These are phyloP conservation scores for Karalla daura DNA, from an alignment of 2,797 vertebrate species.

Conservation along the genomic window DNA sequence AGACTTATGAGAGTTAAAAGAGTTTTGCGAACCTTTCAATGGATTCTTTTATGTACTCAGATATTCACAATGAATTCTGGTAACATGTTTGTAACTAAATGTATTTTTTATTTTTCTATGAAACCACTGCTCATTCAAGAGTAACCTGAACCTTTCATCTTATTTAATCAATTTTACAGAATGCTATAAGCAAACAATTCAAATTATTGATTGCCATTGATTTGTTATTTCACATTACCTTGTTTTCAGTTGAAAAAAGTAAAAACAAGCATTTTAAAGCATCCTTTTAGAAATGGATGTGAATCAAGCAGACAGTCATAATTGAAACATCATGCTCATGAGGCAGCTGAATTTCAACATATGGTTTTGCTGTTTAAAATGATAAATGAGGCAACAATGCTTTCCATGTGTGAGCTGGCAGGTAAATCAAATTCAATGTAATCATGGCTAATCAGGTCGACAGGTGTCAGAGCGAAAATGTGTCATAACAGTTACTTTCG, in stretches of 20 bases:
- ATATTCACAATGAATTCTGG: not conserved
- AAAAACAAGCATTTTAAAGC: too few species aligned
- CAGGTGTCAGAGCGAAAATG: not conserved
- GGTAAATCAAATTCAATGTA: not conserved
- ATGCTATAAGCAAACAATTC: too few species aligned
- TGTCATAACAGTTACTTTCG: not conserved
- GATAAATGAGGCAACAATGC: not conserved
- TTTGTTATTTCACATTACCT: too few species aligned
- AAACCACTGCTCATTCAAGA: not conserved
- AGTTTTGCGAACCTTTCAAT: too few species aligned
- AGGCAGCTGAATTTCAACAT: not conserved
- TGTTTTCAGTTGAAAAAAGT: too few species aligned
- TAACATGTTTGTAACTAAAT: not conserved
- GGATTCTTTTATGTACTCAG: too few species aligned
- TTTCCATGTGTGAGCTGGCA: not conserved
- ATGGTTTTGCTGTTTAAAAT: not conserved
- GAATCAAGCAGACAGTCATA: too few species aligned
- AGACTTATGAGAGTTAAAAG: too few species aligned
- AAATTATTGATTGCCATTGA: too few species aligned
- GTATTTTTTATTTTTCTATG: not conserved
- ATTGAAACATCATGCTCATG: not conserved
- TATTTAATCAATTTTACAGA: too few species aligned
- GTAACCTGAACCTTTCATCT: not conserved
- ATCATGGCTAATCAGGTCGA: not conserved
- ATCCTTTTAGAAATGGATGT: too few species aligned